A percentile compares a stretch with the other conserved stretches of the same genome.
Conservation (phyloP, 1,140 invertebrate genomes). For the Phocides pigmalion region DNA sequence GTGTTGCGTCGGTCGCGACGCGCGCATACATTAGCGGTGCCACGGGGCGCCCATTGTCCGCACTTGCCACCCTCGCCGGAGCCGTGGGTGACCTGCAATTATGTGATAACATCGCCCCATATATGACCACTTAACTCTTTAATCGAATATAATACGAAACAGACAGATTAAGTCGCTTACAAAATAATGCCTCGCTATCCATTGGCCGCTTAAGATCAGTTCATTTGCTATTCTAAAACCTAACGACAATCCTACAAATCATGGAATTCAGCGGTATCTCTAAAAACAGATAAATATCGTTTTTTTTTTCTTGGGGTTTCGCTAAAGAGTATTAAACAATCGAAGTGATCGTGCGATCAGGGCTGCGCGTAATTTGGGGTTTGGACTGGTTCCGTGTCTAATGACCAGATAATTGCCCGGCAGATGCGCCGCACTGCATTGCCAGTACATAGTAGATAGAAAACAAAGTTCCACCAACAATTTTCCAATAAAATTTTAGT, state of each 20-base stretch:
- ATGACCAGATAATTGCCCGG: conserved; percentile 73
- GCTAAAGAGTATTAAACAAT: conserved; percentile 14
- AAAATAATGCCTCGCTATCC: no score
- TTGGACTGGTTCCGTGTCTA: conserved; percentile 64
- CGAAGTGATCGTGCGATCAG: conserved; percentile 35
- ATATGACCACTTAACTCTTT: conserved; percentile 44
- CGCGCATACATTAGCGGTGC: conserved; percentile 79
- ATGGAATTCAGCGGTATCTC: no score
- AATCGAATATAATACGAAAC: conserved; percentile 27
- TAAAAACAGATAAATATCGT: no score
- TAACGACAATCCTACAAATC: no score
- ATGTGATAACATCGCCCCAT: conserved; percentile 72
- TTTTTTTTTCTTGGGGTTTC: not conserved
- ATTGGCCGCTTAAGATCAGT: no score
- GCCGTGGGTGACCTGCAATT: conserved; percentile 66
- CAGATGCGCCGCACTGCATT: conserved; percentile 69
- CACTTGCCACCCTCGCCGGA: conserved; percentile 46
- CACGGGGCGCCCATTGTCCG: conserved; percentile 75
- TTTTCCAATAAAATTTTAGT: no score
- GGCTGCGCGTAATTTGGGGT: conserved; percentile 56
- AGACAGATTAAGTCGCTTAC: not conserved
- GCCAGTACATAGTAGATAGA: no score
- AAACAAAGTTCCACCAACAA: conserved; percentile 2
- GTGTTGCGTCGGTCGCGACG: conserved; percentile 71
- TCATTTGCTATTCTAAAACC: no score